Conservation (phyloP, 2,113 vertebrate species). For the Pluvianellus socialis region DNA sequence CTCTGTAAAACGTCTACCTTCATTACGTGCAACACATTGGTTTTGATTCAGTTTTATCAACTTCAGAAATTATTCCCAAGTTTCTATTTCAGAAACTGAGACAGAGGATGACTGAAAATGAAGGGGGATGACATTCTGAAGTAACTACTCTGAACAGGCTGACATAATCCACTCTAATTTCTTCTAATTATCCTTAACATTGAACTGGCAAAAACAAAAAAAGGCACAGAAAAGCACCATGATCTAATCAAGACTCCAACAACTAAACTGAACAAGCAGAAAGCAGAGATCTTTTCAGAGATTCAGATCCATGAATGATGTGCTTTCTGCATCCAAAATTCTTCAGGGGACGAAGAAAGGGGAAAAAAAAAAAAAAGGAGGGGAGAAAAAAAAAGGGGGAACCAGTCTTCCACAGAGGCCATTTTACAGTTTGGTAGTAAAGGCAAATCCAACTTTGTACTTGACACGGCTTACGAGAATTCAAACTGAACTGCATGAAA, state of each 20-base stretch:
- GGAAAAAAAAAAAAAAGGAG: too few relatives aligned
- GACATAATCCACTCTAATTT: neutral
- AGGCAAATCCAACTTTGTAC: neutral
- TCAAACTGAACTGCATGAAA: neutral
- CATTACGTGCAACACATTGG: neutral
- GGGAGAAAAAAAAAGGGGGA: neutral
- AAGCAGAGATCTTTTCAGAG: neutral
- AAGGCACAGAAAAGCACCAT: neutral
- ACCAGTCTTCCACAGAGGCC: neutral
- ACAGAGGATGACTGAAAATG: neutral
- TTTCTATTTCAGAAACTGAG: neutral
- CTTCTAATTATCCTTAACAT: neutral
- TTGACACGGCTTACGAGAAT: neutral
- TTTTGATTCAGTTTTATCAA: neutral
- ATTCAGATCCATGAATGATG: neutral
- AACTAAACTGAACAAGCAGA: neutral
- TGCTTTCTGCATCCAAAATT: neutral
- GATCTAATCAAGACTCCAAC: neutral
- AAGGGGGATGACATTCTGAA: neutral
- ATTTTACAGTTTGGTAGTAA: neutral
- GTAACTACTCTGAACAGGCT: neutral
- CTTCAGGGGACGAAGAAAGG: neutral
- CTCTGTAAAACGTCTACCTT: neutral
- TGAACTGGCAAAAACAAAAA: neutral
- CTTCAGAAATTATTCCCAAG: neutral